These are phyloP conservation scores for Pentamera pediparva DNA, from an alignment of 53 echinoderm and acorn worm species.

Conservation along the genomic window DNA sequence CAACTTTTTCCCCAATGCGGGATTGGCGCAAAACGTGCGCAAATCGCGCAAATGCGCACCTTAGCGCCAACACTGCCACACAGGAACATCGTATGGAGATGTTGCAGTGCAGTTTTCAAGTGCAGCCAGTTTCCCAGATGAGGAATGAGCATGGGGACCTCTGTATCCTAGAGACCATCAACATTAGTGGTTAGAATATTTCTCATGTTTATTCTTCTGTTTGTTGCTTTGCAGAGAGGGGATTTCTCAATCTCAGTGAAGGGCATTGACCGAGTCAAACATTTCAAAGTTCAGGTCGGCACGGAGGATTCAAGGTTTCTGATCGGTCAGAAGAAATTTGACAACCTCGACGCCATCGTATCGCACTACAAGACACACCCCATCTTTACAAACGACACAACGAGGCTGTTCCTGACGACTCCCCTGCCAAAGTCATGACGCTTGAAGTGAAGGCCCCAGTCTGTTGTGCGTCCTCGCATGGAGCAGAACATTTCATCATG, in stretches of 20 bases:
- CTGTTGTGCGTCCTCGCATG: background rate
- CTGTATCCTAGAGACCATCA: background rate
- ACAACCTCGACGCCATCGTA: slow-evolving; percentile 78
- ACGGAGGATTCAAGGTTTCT: slow-evolving; percentile 52
- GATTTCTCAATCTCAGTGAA: slow-evolving; percentile 96
- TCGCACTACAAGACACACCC: slow-evolving; percentile 92
- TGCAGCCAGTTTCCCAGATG: no score
- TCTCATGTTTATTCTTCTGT: background rate
- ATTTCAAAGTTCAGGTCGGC: slow-evolving; percentile 80
- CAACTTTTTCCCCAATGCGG: no score
- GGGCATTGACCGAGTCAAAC: slow-evolving; percentile 83
- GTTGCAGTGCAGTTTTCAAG: no score
- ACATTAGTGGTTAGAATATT: background rate
- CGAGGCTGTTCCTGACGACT: slow-evolving; percentile 15
- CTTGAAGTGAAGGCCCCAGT: background rate
- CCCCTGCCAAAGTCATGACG: slow-evolving; percentile 9
- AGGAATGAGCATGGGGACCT: background rate
- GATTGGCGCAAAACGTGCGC: no score
- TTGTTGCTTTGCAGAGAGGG: slow-evolving; percentile 59
- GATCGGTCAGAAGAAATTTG: slow-evolving; percentile 88
- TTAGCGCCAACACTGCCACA: no score
- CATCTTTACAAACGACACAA: slow-evolving; percentile 67
- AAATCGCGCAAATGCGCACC: no score
- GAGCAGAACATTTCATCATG: no score
- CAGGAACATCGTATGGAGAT: no score